These are phyloP conservation scores for Leistus spinibarbis DNA, from an alignment of 2,888 invertebrate genomes.

Conservation along the genomic window DNA sequence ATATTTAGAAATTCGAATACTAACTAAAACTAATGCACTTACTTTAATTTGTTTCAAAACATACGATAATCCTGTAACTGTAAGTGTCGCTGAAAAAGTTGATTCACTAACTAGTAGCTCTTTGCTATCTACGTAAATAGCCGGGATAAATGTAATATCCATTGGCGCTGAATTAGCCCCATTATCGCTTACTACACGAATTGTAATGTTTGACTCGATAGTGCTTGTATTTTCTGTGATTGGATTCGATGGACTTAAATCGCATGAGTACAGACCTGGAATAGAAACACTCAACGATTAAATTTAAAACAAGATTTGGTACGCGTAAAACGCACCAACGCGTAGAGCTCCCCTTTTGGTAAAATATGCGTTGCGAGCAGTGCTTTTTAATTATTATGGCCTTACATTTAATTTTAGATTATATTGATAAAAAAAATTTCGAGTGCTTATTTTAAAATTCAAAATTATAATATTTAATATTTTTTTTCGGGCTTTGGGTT, in stretches of 20 bases:
- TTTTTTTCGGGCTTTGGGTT: too few relatives aligned
- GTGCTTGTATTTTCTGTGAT: conserved; percentile 48
- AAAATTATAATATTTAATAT: too few relatives aligned
- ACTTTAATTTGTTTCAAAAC: conserved; percentile 64
- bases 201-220: conserved; percentile 50
- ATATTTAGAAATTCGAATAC: not conserved
- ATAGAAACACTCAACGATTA: conserved; percentile 27
- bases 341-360: too few relatives aligned
- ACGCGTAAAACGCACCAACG: too few relatives aligned
- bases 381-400: too few relatives aligned
- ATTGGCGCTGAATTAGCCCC: conserved; percentile 48
- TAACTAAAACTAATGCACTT: conserved; percentile 42
- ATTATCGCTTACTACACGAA: conserved; percentile 50
- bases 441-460: too few relatives aligned
- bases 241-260: conserved; percentile 48
- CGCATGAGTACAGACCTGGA: conserved; percentile 54
- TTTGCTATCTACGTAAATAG: conserved; percentile 47
- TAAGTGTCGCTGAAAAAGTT: conserved; percentile 48
- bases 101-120: conserved; percentile 46
- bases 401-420: too few relatives aligned
- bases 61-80: conserved; percentile 62
- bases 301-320: too few relatives aligned
- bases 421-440: too few relatives aligned
- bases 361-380: too few relatives aligned
- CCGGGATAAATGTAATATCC: conserved; percentile 53